Evolutionary conservation across 2,113 vertebrate genomes (phyloP).

Genomic region (Plecturocebus donacophilus): DNA sequence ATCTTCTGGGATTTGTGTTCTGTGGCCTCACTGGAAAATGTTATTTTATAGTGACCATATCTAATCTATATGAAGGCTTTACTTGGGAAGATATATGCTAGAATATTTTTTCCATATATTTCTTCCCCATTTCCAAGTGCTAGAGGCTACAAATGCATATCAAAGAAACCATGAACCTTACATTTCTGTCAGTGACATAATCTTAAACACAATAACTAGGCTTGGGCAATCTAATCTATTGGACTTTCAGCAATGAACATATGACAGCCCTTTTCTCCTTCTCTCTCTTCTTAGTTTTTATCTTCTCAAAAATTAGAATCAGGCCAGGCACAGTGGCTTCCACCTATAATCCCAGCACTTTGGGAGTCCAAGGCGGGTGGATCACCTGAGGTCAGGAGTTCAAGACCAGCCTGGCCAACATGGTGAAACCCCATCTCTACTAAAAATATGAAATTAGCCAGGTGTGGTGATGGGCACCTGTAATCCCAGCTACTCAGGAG

Average conservation of each 20-base stretch:
- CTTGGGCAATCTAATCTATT: not conserved
- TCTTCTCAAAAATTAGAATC: not conserved
- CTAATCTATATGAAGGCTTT: not conserved
- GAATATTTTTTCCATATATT: conserved; percentile 8
- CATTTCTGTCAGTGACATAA: not conserved
- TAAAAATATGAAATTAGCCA: too few relatives aligned
- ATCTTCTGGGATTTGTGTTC: not conserved
- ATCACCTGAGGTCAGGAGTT: too few relatives aligned
- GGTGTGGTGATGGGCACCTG: too few relatives aligned
- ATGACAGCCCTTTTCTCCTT: not conserved
- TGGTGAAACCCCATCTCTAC: too few relatives aligned
- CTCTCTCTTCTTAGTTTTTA: not conserved
- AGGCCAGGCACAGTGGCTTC: too few relatives aligned
- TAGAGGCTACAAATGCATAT: not conserved
- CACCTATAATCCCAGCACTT: too few relatives aligned
- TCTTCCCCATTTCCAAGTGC: not conserved
- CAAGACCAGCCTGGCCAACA: too few relatives aligned
- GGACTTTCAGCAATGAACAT: not conserved
- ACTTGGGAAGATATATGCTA: not conserved
- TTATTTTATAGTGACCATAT: not conserved
- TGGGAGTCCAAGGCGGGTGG: too few relatives aligned
- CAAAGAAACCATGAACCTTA: not conserved
- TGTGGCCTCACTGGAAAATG: not conserved
- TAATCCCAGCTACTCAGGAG: too few relatives aligned
- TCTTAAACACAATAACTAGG: not conserved